Percentiles rank a stretch among this genome's conserved stretches.
Conservation (phyloP, 2,113 vertebrate genomes). For the Oryzias celebensis region DNA sequence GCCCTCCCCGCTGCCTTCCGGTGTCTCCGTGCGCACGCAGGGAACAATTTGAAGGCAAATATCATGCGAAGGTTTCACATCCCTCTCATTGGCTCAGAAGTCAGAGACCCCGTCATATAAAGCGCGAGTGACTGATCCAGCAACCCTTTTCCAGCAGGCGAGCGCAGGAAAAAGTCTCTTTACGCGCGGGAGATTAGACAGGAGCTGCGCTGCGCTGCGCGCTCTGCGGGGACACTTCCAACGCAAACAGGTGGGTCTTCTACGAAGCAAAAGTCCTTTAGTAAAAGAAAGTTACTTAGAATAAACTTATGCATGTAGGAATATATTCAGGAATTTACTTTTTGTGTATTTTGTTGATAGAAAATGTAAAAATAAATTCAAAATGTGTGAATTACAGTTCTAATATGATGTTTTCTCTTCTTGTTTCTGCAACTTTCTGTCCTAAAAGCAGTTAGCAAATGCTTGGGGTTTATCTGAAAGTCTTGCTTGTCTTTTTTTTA, state of each 20-base stretch:
- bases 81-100: constrained; percentile 68
- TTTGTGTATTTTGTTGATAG: no score
- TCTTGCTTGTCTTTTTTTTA: background rate
- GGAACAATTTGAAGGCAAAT: constrained; percentile 34
- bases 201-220: no score
- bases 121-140: constrained; percentile 25
- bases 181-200: constrained; percentile 50
- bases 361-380: no score
- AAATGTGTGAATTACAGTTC: no score
- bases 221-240: constrained; percentile 6
- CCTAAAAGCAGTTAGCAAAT: no score
- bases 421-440: no score
- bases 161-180: constrained; percentile 34
- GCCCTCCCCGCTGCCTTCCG: background rate
- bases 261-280: background rate
- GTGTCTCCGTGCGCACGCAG: constrained; percentile 8
- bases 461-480: background rate
- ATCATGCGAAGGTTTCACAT: constrained; percentile 46
- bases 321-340: background rate
- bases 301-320: background rate
- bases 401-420: no score
- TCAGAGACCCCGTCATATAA: constrained; percentile 60
- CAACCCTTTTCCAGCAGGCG: constrained; percentile 37
- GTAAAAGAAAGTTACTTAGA: constrained; percentile 26
- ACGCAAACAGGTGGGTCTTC: constrained; percentile 53